Evolutionary conservation across 2,797 vertebrate genomes (phyloP).

Genomic region (Pangasius sanitwongsei): DNA sequence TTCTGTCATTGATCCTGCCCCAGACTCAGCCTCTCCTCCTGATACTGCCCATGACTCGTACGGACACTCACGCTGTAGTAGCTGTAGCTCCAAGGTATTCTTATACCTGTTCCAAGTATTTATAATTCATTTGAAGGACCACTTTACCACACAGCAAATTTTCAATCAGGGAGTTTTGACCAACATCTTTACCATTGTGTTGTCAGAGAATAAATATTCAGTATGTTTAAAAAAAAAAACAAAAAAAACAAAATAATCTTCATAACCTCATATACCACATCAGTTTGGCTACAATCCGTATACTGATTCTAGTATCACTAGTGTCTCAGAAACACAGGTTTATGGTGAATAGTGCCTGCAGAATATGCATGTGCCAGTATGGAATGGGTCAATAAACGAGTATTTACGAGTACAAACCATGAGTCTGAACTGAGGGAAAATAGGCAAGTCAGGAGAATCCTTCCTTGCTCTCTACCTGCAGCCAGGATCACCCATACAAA

Average conservation of each 20-base stretch:
- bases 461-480: neutral
- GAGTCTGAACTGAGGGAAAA: neutral
- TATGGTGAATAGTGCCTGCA: neutral
- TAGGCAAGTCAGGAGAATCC: neutral
- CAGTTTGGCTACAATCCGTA: neutral
- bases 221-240: neutral
- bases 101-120: neutral
- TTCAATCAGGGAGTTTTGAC: neutral
- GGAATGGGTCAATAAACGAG: neutral
- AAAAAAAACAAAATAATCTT: neutral
- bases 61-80: neutral
- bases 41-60: neutral
- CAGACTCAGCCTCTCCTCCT: neutral
- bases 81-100: neutral
- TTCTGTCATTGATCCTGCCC: neutral
- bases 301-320: neutral
- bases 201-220: neutral
- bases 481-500: neutral
- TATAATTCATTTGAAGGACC: no score
- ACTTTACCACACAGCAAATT: neutral
- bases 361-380: neutral
- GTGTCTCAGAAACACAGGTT: neutral
- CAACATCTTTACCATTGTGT: neutral
- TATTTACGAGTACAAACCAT: neutral
- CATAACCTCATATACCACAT: neutral